Percentiles rank a stretch among this genome's conserved stretches.
Evolutionary conservation across 2,797 vertebrate genomes (phyloP).

Genomic region (Micrastur ruficollis): DNA sequence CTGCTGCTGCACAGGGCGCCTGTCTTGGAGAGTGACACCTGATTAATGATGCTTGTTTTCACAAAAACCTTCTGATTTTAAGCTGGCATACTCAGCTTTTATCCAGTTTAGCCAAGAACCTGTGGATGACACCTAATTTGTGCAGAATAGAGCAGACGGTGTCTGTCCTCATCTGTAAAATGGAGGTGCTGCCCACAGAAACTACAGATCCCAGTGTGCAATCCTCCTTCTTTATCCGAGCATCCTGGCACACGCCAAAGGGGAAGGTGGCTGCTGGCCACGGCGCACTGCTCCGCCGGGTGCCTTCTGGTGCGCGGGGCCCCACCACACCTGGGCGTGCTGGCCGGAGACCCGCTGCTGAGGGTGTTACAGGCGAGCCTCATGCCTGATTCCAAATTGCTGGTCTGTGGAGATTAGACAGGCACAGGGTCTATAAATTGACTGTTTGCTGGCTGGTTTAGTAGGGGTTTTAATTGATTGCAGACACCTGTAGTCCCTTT

Average conservation of each 20-base stretch:
- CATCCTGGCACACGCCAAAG: rapidly evolving
- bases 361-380: neutral
- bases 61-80: neutral
- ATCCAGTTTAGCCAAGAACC: neutral
- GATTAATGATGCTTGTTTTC: neutral
- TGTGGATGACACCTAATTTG: neutral
- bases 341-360: neutral
- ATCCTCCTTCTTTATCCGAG: neutral
- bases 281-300: rapidly evolving
- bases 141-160: neutral
- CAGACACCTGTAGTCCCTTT: neutral
- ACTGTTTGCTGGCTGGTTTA: neutral
- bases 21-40: neutral
- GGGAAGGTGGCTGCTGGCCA: neutral
- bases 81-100: neutral
- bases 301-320: neutral
- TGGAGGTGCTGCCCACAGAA: neutral
- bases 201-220: neutral
- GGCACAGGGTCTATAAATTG: neutral
- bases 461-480: neutral
- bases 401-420: neutral
- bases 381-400: rapidly evolving
- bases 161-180: neutral
- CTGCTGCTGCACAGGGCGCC: neutral
- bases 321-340: rapidly evolving